Evolutionary conservation across 1,140 invertebrate species (phyloP), one percentile per base, ranked within the genome.

Genomic region (Drosophila erecta): DNA sequence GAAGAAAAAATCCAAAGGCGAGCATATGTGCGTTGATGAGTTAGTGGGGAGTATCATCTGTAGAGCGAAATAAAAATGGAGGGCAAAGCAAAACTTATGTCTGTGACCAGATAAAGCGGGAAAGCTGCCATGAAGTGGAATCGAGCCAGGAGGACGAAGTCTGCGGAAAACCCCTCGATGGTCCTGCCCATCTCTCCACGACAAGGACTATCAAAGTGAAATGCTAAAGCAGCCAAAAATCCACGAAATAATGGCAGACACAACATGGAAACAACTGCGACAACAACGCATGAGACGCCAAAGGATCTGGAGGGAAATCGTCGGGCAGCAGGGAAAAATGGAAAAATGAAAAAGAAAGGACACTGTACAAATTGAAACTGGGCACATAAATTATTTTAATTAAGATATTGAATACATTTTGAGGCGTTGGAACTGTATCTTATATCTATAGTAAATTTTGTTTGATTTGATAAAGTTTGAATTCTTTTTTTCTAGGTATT

Each of bases 211-310:
- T 89, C 84, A 89, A 89, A 89, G 84, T 89, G 84, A 89, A 89
- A 89, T 89, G 84, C 84, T 89, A 89, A 89, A 89, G 84, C 84
- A 89, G 79, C 84, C 83, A 86, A 84, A 89, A 89, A 89, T 89
- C 84, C 84, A 89, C 84, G 76, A 89, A 89, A 89, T 89, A 89
- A 89, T 89, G 84, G 84, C 79, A 79, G 66, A 89, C 79, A 84
- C 78, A 89, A 89, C 84, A 89, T 84, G 66, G 85, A 76, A 86
- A 89, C 84, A 89, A 89, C 79, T 89, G 84, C 81, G 84, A 89
- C 84, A 80, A 86, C 74, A 86, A 75, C 60, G 46, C 71, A 75
- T 50, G 70, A 76, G 44, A 58, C 47, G 57, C 43, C 33, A 8
- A 37, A 37, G 49, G 59, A 65, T 53, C 55, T 60, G 14, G 40